Percentiles rank a stretch among this genome's conserved stretches.
Conservation (phyloP, 2,113 vertebrate genomes). For the Etheostoma cragini region DNA sequence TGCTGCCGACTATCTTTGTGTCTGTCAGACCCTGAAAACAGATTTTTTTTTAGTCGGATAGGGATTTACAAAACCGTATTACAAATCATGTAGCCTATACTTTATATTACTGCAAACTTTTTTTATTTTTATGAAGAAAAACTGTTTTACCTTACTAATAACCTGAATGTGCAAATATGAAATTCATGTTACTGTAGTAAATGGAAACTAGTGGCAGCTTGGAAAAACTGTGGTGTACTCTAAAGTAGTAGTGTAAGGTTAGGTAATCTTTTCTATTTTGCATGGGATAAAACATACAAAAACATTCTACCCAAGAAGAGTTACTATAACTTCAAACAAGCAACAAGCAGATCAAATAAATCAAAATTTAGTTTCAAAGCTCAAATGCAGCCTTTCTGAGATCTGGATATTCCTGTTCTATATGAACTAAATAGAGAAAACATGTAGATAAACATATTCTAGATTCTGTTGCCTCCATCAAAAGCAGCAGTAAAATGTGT, state of each 20-base stretch:
- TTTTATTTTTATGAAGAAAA: neutral
- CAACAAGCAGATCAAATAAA: neutral
- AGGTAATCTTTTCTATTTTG: neutral
- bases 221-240: neutral
- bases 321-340: neutral
- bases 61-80: neutral
- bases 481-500: neutral
- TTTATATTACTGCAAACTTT: neutral
- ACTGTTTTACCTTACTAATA: neutral
- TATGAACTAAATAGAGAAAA: neutral
- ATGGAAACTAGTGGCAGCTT: neutral
- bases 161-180: neutral
- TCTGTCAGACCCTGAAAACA: constrained; percentile 87
- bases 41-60: neutral
- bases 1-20: constrained; percentile 84
- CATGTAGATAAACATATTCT: neutral
- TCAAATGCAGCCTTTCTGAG: neutral
- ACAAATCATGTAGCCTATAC: neutral
- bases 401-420: neutral
- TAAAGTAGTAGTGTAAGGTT: neutral
- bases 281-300: neutral
- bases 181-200: neutral
- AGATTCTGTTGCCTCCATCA: neutral
- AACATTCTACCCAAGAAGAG: neutral
- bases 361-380: neutral